Percentiles rank a stretch among this genome's conserved stretches.
Evolutionary conservation across 2,113 vertebrate species (phyloP).

Genomic region (Marcusenius ussheri): DNA sequence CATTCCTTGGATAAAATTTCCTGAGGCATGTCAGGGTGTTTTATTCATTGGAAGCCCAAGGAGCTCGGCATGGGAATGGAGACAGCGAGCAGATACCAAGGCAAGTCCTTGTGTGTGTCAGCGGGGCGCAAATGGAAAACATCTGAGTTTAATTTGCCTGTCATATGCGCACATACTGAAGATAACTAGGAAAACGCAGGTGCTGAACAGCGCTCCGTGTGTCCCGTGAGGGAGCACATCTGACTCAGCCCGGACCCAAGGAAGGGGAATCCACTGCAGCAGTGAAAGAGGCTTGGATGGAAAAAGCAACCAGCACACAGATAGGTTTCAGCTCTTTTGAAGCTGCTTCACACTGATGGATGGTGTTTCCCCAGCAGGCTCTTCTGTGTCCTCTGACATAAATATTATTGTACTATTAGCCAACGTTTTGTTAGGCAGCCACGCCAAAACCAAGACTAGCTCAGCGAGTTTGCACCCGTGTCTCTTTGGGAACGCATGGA

Average conservation of each 20-base stretch:
- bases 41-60: neutral
- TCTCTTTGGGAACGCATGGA: neutral
- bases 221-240: neutral
- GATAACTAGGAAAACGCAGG: neutral
- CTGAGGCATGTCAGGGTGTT: neutral
- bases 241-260: neutral
- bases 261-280: neutral
- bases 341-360: neutral
- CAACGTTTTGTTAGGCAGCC: slow-evolving; percentile 15
- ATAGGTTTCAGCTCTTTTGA: neutral
- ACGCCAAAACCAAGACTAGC: neutral
- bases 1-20: neutral
- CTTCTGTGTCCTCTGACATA: neutral
- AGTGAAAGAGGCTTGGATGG: neutral
- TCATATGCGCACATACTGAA: neutral
- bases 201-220: neutral
- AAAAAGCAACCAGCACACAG: neutral
- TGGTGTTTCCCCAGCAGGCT: neutral
- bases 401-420: neutral
- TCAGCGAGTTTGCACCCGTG: neutral
- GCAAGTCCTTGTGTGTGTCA: neutral
- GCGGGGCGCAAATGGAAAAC: neutral
- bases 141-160: neutral
- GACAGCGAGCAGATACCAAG: neutral
- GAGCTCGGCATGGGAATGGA: neutral